Evolutionary conservation across 2,888 invertebrate genomes (phyloP), one percentile per base, ranked within the genome.

Genomic region (Elgonia sp.): DNA sequence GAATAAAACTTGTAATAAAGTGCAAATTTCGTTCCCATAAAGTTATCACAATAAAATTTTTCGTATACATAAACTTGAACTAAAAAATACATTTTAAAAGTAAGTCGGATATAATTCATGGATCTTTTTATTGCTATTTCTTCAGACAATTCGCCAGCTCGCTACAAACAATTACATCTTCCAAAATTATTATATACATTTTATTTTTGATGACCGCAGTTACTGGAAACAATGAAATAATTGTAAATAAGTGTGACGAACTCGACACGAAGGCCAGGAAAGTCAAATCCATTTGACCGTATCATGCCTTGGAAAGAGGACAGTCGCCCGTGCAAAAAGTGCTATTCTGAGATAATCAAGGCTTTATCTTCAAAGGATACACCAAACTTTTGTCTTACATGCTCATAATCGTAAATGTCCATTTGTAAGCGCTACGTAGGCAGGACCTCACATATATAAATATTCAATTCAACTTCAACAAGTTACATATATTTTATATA

Each of bases 221-320:
- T 72, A 65, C 82, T 82, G 63, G 77, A 72, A 86, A 86, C 82
- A 86, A 86, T 86, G 79, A 77, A 86, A 83, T 86, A 83, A 86
- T 82, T 86, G 73, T 77, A 79, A 72, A 83, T 83, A 65, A 86
- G 82, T 83, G 86, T 77, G 82, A 86, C 86, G 82, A 76, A 50
- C 65, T 67, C 46, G 50, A 37, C 39, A 37, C 69, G 80, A 86
- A 86, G 80, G 85, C 80, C 75, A 75, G 69, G 62, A 86, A 62
- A 86, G 85, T 80, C 75, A 63, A 62, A 86, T 75, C 57, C 85
- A 86, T 86, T 86, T 86, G 75, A 86, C 62, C 80, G 75, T 81
- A 86, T 86, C 80, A 62, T 85, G 46, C 79, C 80, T 85, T 73
- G 84, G 16, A 79, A 73, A 40, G 65, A 79, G 84, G 79, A 85